Evolutionary conservation across 1,140 invertebrate genomes (phyloP).

Genomic region (Cylas formicarius): DNA sequence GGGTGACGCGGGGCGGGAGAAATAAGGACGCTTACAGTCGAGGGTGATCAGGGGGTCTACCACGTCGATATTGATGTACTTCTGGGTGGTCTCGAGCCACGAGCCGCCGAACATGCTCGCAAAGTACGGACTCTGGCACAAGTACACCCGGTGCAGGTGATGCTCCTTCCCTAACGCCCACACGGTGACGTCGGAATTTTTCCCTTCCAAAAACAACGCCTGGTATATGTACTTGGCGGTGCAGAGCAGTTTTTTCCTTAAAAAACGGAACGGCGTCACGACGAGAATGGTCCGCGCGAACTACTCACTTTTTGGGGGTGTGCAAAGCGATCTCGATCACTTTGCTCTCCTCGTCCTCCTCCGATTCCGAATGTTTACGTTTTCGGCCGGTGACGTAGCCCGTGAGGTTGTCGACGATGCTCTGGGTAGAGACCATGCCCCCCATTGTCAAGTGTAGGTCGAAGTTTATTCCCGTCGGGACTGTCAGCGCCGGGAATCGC

Average conservation of each 20-base stretch:
- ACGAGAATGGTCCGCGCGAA: background rate
- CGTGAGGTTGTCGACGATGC: conserved; percentile 31
- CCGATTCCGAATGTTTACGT: conserved; percentile 34
- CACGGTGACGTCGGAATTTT: conserved; percentile 70
- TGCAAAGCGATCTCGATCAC: conserved; percentile 40
- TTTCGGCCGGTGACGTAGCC: conserved; percentile 35
- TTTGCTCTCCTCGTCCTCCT: conserved; percentile 39
- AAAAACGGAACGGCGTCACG: conserved; percentile 18
- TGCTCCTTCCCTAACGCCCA: conserved; percentile 64
- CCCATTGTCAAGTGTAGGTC: conserved; percentile 27
- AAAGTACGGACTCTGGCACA: conserved; percentile 77
- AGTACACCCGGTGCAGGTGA: conserved; percentile 72
- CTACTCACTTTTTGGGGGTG: conserved; percentile 39
- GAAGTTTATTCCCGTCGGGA: no score
- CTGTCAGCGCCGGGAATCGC: no score
- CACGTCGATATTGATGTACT: conserved; percentile 62
- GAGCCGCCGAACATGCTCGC: conserved; percentile 77
- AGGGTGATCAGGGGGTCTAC: conserved; percentile 66
- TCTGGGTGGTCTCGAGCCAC: conserved; percentile 68
- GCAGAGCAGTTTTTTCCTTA: conserved; percentile 62
- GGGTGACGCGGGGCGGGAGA: background rate
- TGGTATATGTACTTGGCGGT: conserved; percentile 76
- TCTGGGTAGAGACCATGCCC: conserved; percentile 24
- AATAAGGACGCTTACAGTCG: conserved; percentile 49
- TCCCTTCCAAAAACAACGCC: conserved; percentile 67